Evolutionary conservation across 2,888 invertebrate genomes (phyloP), one percentile per base, ranked within the genome.

Genomic region (Anaspis maculata): DNA sequence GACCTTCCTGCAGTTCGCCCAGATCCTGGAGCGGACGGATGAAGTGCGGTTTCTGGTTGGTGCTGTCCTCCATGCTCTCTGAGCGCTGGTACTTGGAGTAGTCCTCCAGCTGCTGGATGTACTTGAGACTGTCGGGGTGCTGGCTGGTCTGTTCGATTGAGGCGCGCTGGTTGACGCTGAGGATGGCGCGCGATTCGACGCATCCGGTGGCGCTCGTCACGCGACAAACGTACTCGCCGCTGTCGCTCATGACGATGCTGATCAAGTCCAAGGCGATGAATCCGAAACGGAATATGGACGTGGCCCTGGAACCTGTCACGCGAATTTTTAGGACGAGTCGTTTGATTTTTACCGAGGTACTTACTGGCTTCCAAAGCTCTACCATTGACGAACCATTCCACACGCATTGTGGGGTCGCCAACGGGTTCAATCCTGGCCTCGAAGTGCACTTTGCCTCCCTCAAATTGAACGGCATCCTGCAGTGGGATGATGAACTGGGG

Each of bases 381-480:
- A 55, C 91, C 92, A 67, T 96, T 91, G 59, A 85, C 79, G 62
- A 82, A 89, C 95, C 95, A 97, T 70, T 95, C 92, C 52, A 96
- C 88, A 58, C 82, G 82, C 90, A 96, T 90, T 30, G 84, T 85
- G 45, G 95, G 92, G 69, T 97, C 96, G 49, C 94, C 94, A 58
- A 94, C 88, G 50, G 96, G 96, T 69, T 90, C 88, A 68, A 96
- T 87, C 67, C 92, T 84, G 62, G 94, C 95, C 72, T 97, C 96
- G 73, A 97, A 92, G 72, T 95, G 92, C 57, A 91, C 82, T 61
- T 88, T 81, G 59, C 89, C 89, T 66, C 94, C 90, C 70, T 95
- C 95, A 59, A 80, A 74, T 63, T 88, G 83, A 51, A 81, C 72
- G 45, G 83, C 73, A 69, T 89, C 85, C 56, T 77, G 77, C 50